Conservation (phyloP, 2,888 invertebrate genomes). For the Gari tellinella region DNA sequence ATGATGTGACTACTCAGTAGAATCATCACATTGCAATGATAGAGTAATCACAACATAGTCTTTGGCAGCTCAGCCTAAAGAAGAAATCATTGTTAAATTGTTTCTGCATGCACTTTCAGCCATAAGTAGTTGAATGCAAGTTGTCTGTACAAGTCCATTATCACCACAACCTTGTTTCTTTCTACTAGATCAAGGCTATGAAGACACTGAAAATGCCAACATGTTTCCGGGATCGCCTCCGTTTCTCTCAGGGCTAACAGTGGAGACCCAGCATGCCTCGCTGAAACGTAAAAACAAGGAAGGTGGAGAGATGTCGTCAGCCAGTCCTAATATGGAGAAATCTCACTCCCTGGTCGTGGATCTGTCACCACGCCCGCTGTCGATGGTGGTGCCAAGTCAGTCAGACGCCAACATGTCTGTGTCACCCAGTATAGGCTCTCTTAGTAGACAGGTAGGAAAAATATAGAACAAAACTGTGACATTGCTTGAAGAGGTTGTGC, state of each 20-base stretch:
- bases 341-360: slow-evolving; percentile 83
- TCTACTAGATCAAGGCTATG: slow-evolving; percentile 76
- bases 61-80: too few species aligned
- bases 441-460: slow-evolving; percentile 79
- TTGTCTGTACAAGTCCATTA: too few species aligned
- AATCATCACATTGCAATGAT: too few species aligned
- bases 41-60: too few species aligned
- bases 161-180: too few species aligned
- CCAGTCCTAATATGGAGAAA: slow-evolving; percentile 85
- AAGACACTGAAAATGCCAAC: slow-evolving; percentile 80
- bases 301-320: slow-evolving; percentile 72
- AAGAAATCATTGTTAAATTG: too few species aligned
- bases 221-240: slow-evolving; percentile 75
- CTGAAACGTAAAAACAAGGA: slow-evolving; percentile 85
- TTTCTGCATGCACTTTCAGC: too few species aligned
- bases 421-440: slow-evolving; percentile 79
- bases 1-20: too few species aligned
- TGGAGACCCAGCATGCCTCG: slow-evolving; percentile 86
- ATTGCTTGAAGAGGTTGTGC: too few species aligned
- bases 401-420: slow-evolving; percentile 81
- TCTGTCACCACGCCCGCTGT: slow-evolving; percentile 83
- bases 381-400: slow-evolving; percentile 83
- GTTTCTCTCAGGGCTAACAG: slow-evolving; percentile 19
- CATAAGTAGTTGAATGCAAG: too few species aligned
- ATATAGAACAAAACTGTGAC: too few species aligned